Base-by-base conservation (phyloP, 2,113 vertebrate species). In the Sander lucioperca region DNA sequence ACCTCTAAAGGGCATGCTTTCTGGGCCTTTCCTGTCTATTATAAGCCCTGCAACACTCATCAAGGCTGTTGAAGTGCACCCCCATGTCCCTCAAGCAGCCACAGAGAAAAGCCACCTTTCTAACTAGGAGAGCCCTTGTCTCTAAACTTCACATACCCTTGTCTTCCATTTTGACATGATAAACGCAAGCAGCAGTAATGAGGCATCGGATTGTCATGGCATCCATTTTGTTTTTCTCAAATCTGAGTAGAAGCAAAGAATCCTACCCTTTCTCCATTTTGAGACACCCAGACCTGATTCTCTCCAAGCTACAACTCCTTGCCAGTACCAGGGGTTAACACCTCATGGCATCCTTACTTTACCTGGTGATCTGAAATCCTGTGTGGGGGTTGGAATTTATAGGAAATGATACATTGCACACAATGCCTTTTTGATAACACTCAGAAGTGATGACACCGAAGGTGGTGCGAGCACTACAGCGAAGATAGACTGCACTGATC, bases 11-110 rank as follows among this genome's bases (percentile, higher is more conserved):
- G 93, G 83, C 92, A 91, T 73, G 83, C 86, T 91, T 94, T 87
- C 90, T 89, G 84, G 92, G 90, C 85, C 92, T 89, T 86, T 84
- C 87, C 92, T 94, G 92, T 94, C 92, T 94, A 93, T 94, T 94
- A 93, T 92, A 90, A 95, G 88, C 92, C 90, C 91, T 79, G 90
- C 72, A 88, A 88, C 92, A 91, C 92, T 93, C 89, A 92, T 93
- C 92, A 91, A 89, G 90, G 89, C 90, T 93, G 90, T 85, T 83
- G 79, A 83, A 21, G 83, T 81, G 82, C 89, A 92, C 92, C 91
- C 86, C 82, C 87, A 84, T 86, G 89, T 94, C 94, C 91, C 91
- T 94, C 92, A 90, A 93, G 92, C 90, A 92, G 85, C 90, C 85
- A 19, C 78, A 57, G 75, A 81, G 69, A 89, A 86, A 90, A 89